Evolutionary conservation across 2,113 vertebrate genomes (phyloP).

Genomic region (Psittacara wagleri): DNA sequence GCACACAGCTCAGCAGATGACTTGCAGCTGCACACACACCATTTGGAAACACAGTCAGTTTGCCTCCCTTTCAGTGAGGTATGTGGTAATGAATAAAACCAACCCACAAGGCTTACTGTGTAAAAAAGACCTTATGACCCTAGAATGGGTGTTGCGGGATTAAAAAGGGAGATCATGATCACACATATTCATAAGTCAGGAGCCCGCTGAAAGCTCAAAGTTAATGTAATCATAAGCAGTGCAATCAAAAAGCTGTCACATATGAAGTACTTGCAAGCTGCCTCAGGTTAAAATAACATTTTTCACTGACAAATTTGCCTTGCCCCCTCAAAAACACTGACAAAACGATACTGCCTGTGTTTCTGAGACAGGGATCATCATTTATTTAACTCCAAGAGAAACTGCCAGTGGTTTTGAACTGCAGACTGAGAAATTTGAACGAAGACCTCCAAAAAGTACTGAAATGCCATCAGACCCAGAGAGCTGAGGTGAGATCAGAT

Average conservation of each 20-base stretch:
- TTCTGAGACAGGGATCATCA: background rate
- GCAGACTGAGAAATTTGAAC: background rate
- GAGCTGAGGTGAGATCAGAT: background rate
- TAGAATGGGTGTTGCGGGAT: background rate
- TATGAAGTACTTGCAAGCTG: background rate
- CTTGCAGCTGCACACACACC: rapidly evolving
- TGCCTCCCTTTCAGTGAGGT: background rate
- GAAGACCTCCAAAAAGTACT: background rate
- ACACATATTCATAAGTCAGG: background rate
- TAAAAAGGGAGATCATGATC: background rate
- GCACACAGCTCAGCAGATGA: background rate
- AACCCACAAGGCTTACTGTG: background rate
- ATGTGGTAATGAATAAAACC: background rate
- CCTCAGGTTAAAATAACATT: background rate
- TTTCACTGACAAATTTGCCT: background rate
- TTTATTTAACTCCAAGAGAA: background rate
- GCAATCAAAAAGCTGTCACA: background rate
- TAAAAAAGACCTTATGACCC: background rate
- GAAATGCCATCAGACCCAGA: rapidly evolving
- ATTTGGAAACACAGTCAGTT: rapidly evolving
- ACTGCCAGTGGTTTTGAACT: background rate
- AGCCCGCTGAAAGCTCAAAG: background rate
- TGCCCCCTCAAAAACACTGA: background rate
- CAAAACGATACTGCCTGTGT: background rate
- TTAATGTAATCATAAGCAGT: background rate